These are phyloP conservation scores for Crocodylus rhombifer DNA, from an alignment of 2,797 vertebrate species.

Conservation along the genomic window DNA sequence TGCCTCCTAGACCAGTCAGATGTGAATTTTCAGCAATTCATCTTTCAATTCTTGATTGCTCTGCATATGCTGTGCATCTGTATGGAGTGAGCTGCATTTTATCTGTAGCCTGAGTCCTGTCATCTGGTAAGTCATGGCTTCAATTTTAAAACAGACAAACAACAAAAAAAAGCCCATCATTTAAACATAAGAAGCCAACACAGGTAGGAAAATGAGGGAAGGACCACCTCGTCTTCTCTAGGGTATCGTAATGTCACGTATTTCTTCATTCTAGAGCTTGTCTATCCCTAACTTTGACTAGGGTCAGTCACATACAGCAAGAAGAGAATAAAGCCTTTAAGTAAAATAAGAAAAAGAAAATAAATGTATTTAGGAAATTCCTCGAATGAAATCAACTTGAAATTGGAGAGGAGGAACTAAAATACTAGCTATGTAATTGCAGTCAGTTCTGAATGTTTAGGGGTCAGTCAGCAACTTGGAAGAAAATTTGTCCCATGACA, in stretches of 20 bases:
- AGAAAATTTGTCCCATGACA: background rate
- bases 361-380: background rate
- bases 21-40: slow-evolving; percentile 76
- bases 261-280: slow-evolving; percentile 12
- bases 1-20: slow-evolving; percentile 76
- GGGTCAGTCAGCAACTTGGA: background rate
- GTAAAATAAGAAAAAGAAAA: slow-evolving; percentile 2
- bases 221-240: slow-evolving; percentile 8
- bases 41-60: slow-evolving; percentile 66
- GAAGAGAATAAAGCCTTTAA: background rate
- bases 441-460: background rate
- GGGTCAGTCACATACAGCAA: slow-evolving; percentile 21
- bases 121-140: slow-evolving; percentile 51
- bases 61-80: slow-evolving; percentile 65
- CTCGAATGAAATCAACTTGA: background rate
- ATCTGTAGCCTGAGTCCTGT: slow-evolving; percentile 65
- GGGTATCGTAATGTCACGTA: background rate
- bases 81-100: slow-evolving; percentile 56
- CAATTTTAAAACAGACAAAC: slow-evolving; percentile 36
- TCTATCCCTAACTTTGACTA: background rate
- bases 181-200: background rate
- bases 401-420: background rate
- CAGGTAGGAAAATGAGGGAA: background rate
- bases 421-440: background rate
- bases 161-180: background rate